These are phyloP conservation scores for Hiodon alosoides DNA, from an alignment of 2,113 vertebrate genomes.

Conservation along the genomic window DNA sequence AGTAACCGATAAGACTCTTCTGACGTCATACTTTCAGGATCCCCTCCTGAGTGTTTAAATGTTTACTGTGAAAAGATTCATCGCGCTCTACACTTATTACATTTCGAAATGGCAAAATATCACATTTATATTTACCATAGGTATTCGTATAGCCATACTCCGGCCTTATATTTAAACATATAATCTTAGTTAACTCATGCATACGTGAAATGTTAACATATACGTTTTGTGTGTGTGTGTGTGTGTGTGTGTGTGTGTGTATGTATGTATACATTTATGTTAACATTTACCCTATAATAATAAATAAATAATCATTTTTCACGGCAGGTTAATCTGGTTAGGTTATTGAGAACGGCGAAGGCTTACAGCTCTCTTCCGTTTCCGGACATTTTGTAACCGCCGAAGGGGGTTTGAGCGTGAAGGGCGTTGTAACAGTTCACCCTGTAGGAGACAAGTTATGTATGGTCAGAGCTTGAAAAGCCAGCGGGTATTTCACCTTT, in stretches of 20 bases:
- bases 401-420: conserved; percentile 84
- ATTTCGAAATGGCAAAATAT: not conserved
- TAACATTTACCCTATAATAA: not conserved
- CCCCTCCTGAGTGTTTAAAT: not conserved
- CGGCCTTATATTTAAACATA: too few relatives aligned
- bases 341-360: conserved; percentile 8
- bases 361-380: conserved; percentile 93
- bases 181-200: too few relatives aligned
- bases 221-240: not conserved
- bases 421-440: conserved; percentile 94
- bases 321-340: not conserved
- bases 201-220: too few relatives aligned
- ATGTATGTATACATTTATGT: too few relatives aligned
- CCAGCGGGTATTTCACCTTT: not conserved
- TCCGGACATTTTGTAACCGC: conserved; percentile 94
- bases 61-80: not conserved
- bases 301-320: not conserved
- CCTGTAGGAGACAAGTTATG: conserved; percentile 56
- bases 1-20: too few relatives aligned
- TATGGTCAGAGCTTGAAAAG: conserved; percentile 6
- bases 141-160: too few relatives aligned
- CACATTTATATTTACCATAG: too few relatives aligned
- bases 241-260: too few relatives aligned
- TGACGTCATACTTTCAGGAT: not conserved
- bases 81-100: not conserved